Percentiles rank a stretch among this genome's conserved stretches.
phyloP scores from a whole-genome alignment of 2,888 invertebrate genomes.

The Pristionchus mayeri region DNA sequence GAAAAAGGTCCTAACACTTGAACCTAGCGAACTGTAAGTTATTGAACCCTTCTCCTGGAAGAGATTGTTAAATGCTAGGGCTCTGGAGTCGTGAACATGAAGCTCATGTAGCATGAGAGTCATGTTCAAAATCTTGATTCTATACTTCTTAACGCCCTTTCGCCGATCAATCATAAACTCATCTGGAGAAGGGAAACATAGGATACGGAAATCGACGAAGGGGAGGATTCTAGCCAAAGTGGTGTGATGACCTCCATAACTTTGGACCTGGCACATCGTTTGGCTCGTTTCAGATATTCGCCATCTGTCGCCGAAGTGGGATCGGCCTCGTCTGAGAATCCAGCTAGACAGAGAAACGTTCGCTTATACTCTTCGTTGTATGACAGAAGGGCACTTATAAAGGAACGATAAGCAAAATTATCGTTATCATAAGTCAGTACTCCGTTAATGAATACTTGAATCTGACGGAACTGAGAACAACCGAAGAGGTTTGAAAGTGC shows the following conservation, averaged over 20 bases:
- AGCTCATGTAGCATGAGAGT: constrained; percentile 1
- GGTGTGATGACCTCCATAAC: not conserved
- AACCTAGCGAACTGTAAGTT: not conserved
- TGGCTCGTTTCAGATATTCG: not conserved
- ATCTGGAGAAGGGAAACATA: constrained; percentile 4
- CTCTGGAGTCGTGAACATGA: not conserved
- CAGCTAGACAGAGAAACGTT: not conserved
- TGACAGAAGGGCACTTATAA: constrained; percentile 21
- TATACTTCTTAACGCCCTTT: not conserved
- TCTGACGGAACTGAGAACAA: not conserved
- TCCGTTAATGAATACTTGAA: not conserved
- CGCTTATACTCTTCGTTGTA: constrained; percentile 4
- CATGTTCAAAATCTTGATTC: not conserved
- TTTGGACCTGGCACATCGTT: not conserved
- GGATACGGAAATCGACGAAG: not conserved
- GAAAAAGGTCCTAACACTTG: not conserved
- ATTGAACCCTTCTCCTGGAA: not conserved
- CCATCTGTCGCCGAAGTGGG: not conserved
- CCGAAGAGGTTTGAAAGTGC: not conserved
- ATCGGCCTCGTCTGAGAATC: not conserved
- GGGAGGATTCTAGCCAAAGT: not conserved
- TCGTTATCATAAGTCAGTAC: not conserved
- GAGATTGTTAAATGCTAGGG: not conserved
- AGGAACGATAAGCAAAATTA: not conserved
- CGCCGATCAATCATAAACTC: constrained; percentile 17